phyloP scores from a whole-genome alignment of 2,888 invertebrate species.

The Acleris literana region DNA sequence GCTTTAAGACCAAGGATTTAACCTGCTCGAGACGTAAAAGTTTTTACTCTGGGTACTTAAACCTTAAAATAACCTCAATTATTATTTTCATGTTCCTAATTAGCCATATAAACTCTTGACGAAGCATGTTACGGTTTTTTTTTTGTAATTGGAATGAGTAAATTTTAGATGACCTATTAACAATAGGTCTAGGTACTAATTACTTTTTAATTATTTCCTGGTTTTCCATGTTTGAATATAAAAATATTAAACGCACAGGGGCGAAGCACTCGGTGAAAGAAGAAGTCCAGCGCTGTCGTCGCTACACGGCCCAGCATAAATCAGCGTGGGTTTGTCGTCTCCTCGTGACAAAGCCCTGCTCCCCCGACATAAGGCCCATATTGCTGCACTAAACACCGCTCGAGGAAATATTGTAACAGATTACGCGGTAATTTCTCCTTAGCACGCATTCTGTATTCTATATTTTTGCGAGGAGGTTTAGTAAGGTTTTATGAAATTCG shows the following conservation, averaged over 20 bases:
- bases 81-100: no score
- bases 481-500: neutral
- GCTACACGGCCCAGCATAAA: slow-evolving; percentile 16
- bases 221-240: no score
- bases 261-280: neutral
- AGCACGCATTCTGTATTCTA: slow-evolving; percentile 21
- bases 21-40: no score
- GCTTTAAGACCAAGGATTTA: no score
- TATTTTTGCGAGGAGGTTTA: slow-evolving; percentile 1
- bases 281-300: neutral
- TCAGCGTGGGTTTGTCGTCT: slow-evolving; percentile 16
- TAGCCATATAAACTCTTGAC: no score
- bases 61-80: no score
- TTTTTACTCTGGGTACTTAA: no score
- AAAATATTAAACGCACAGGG: neutral
- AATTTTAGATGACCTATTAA: no score
- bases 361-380: neutral
- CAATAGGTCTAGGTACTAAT: no score
- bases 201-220: no score
- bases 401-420: slow-evolving; percentile 22
- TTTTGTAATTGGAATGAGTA: no score
- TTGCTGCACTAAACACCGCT: neutral
- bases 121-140: no score
- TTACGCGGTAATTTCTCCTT: slow-evolving; percentile 21
- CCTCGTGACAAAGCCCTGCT: slow-evolving; percentile 6